Conservation (phyloP, 2,888 invertebrate genomes). For the Agrochola litura region DNA sequence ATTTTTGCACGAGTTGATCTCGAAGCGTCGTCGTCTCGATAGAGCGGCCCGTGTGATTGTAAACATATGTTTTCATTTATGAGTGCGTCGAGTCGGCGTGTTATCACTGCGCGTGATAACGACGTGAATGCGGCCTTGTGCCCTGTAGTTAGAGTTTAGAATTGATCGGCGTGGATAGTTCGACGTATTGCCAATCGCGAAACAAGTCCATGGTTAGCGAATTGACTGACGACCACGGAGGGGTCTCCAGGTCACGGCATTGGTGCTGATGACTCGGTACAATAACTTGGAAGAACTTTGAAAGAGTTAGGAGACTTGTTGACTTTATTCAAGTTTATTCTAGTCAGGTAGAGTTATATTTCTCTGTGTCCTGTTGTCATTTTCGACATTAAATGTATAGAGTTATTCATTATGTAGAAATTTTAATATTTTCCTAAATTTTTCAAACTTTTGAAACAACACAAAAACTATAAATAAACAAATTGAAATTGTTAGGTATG, state of each 20-base stretch:
- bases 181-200: constrained; percentile 74
- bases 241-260: constrained; percentile 81
- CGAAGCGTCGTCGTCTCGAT: constrained; percentile 60
- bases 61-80: constrained; percentile 77
- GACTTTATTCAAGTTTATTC: constrained; percentile 25
- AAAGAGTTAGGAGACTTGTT: constrained; percentile 24
- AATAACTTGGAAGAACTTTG: constrained; percentile 42
- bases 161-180: constrained; percentile 65
- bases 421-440: constrained; percentile 18
- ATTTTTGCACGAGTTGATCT: constrained; percentile 64
- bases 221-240: constrained; percentile 78
- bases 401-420: not conserved
- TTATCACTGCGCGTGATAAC: constrained; percentile 87
- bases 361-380: constrained; percentile 7
- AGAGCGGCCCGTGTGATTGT: constrained; percentile 63
- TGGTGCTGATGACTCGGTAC: constrained; percentile 66
- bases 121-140: constrained; percentile 76
- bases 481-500: constrained; percentile 29
- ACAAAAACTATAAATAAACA: constrained; percentile 35
- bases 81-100: constrained; percentile 75
- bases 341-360: not conserved
- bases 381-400: not conserved
- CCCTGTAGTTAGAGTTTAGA: constrained; percentile 72
- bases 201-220: constrained; percentile 85
- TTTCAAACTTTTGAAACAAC: constrained; percentile 26